phyloP scores from a whole-genome alignment of 2,888 invertebrate species.

The Pollenia labialis region DNA sequence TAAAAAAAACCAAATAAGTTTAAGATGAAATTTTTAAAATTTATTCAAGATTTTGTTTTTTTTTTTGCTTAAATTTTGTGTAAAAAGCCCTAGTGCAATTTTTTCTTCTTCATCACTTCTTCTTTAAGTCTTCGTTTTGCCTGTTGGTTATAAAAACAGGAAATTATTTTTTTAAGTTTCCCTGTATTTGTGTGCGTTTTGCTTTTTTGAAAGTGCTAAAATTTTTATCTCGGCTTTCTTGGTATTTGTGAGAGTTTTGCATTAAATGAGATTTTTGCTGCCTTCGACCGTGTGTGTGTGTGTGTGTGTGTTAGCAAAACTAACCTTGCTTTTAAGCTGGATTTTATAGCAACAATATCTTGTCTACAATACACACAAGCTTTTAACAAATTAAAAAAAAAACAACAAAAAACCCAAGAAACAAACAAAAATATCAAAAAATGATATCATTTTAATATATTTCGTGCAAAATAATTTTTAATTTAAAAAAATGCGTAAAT shows the following conservation, averaged over 20 bases:
- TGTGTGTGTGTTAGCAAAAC: conserved; percentile 69
- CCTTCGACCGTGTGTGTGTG: conserved; percentile 48
- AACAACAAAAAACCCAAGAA: conserved; percentile 28
- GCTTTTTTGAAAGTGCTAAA: conserved; percentile 59
- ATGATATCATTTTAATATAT: conserved; percentile 65
- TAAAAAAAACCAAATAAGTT: neutral
- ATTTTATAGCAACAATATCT: conserved; percentile 44
- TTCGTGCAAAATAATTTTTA: conserved; percentile 40
- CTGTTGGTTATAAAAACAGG: conserved; percentile 64
- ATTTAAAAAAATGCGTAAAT: neutral
- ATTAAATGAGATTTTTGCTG: conserved; percentile 20
- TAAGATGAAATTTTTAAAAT: conserved; percentile 2
- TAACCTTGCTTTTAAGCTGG: conserved; percentile 70
- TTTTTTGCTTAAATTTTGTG: conserved; percentile 15
- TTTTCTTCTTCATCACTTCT: conserved; percentile 27
- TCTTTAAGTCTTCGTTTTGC: conserved; percentile 18
- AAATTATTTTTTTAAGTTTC: conserved; percentile 58
- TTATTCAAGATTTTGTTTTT: conserved; percentile 3
- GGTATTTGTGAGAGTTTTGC: conserved; percentile 66
- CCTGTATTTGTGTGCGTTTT: conserved; percentile 36
- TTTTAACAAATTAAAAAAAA: conserved; percentile 41
- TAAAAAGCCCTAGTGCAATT: conserved; percentile 53
- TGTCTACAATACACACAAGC: conserved; percentile 23
- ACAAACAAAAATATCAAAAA: conserved; percentile 12
- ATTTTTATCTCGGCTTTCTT: conserved; percentile 20